These are phyloP conservation scores for Entomyzon cyanotis DNA, from an alignment of 2,113 vertebrate species.

Conservation along the genomic window DNA sequence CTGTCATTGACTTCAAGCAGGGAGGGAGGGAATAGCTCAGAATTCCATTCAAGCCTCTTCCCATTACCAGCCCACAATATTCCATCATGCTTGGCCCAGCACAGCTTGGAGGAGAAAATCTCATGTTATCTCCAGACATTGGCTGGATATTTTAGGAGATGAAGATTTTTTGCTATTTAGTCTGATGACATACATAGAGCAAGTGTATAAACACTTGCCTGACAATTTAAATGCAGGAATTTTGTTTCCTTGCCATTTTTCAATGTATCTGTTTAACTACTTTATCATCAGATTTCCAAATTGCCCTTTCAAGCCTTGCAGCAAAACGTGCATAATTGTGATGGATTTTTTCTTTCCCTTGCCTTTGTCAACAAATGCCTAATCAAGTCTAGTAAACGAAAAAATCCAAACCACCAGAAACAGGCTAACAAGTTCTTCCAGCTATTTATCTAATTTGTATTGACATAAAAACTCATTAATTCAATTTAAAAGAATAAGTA, in stretches of 20 bases:
- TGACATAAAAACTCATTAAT: slow-evolving; percentile 40
- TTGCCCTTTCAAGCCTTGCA: slow-evolving; percentile 24
- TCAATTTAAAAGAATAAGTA: slow-evolving; percentile 20
- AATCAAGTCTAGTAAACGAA: neutral
- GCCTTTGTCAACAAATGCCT: slow-evolving; percentile 27
- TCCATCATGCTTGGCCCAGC: neutral
- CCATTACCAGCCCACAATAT: neutral
- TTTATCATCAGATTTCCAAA: slow-evolving; percentile 29
- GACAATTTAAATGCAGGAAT: neutral
- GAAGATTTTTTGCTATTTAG: neutral
- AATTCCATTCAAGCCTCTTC: neutral
- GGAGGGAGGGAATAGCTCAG: neutral
- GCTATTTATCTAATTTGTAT: slow-evolving; percentile 50
- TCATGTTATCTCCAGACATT: neutral
- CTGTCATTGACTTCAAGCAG: neutral
- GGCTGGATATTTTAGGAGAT: neutral
- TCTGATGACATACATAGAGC: neutral
- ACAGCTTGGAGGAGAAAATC: neutral
- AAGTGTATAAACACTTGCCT: neutral
- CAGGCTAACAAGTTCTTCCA: slow-evolving; percentile 29
- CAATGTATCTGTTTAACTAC: neutral
- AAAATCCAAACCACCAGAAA: neutral
- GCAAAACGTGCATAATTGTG: slow-evolving; percentile 21
- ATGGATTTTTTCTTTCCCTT: slow-evolving; percentile 25
- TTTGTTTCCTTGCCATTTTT: neutral